Conservation (phyloP, 2,113 vertebrate genomes). For the Cheilinus undulatus region DNA sequence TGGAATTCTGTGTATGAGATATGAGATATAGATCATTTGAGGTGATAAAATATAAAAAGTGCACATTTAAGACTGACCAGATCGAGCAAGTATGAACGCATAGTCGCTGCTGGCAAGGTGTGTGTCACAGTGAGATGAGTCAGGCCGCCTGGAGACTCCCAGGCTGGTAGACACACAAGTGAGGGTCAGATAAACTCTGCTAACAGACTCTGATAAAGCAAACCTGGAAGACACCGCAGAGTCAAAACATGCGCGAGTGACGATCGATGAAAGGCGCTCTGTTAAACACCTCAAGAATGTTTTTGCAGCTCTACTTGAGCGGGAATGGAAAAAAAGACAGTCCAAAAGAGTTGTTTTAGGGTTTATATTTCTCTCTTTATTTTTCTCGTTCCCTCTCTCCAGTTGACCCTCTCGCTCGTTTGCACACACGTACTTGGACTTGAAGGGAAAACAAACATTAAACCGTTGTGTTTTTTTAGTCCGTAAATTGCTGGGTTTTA, state of each 20-base stretch:
- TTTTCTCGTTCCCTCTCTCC: slow-evolving; percentile 37
- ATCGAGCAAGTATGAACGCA: slow-evolving; percentile 53
- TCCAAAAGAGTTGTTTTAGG: slow-evolving; percentile 46
- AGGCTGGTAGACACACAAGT: slow-evolving; percentile 13
- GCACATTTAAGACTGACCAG: slow-evolving; percentile 28
- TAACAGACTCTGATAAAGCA: slow-evolving; percentile 56
- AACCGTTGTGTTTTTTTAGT: slow-evolving; percentile 59
- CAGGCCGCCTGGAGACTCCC: slow-evolving; percentile 25
- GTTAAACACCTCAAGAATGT: slow-evolving; percentile 49
- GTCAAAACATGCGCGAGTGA: slow-evolving; percentile 60
- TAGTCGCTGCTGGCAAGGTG: slow-evolving; percentile 12
- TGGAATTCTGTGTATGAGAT: slow-evolving; percentile 47
- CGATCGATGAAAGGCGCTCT: slow-evolving; percentile 39
- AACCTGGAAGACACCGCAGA: slow-evolving; percentile 42
- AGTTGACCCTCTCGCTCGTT: slow-evolving; percentile 45
- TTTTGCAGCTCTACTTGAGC: slow-evolving; percentile 47
- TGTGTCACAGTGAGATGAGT: slow-evolving; percentile 38
- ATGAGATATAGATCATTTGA: not conserved
- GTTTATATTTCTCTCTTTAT: slow-evolving; percentile 62
- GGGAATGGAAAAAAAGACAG: slow-evolving; percentile 20
- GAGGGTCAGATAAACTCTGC: slow-evolving; percentile 52
- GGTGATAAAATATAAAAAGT: slow-evolving; percentile 28
- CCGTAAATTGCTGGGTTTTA: slow-evolving; percentile 61
- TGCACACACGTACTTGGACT: slow-evolving; percentile 26
- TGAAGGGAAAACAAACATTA: slow-evolving; percentile 66